phyloP scores from a whole-genome alignment of 2,113 vertebrate species.

The Ovis canadensis region DNA sequence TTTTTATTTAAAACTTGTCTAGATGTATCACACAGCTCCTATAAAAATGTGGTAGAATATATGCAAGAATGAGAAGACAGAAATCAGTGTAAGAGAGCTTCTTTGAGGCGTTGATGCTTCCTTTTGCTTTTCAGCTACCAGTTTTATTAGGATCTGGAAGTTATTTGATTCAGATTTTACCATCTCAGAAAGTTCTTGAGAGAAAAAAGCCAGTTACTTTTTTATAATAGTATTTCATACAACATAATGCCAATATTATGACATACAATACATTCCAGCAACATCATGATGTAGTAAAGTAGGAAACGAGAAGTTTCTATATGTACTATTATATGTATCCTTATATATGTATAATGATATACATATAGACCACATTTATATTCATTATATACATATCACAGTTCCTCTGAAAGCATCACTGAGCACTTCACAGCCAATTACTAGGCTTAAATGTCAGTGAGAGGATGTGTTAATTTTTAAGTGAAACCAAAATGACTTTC shows the following conservation, averaged over 20 bases:
- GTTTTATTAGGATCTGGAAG: neutral
- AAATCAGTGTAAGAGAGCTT: neutral
- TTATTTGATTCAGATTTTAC: neutral
- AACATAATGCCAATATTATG: neutral
- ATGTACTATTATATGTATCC: neutral
- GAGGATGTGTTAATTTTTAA: constrained; percentile 70
- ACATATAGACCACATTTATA: neutral
- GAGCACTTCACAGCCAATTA: constrained; percentile 67
- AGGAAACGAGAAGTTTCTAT: neutral
- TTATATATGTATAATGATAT: neutral
- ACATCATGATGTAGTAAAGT: neutral
- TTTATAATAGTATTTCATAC: neutral
- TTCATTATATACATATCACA: neutral
- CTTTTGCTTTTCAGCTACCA: neutral
- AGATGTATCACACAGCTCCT: neutral
- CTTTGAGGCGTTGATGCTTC: neutral
- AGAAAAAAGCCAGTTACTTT: neutral
- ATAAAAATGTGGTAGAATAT: neutral
- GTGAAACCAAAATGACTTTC: constrained; percentile 63
- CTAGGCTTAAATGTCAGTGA: constrained; percentile 72
- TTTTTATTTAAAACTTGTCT: neutral
- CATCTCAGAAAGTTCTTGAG: neutral
- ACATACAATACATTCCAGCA: neutral
- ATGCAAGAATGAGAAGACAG: neutral
- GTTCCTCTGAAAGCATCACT: constrained; percentile 61